Evolutionary conservation across 2,113 vertebrate species (phyloP), one percentile per base, ranked within the genome.

Genomic region (Neopipo cinnamomea): DNA sequence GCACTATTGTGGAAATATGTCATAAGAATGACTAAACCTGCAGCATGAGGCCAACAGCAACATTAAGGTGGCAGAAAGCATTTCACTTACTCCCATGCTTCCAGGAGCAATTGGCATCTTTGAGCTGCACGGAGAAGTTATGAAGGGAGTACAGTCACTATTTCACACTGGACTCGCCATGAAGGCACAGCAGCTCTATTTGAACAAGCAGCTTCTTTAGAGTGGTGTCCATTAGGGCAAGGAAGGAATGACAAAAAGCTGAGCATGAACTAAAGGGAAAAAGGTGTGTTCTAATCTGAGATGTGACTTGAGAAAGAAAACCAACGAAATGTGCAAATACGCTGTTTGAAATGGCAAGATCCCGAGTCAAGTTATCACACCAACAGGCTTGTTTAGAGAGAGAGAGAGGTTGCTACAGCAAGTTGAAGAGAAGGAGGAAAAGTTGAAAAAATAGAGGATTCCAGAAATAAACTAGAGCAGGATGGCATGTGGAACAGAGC

Each of bases 1-100:
- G 89, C 79, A 93, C 86, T 56, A 86, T 46, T 88, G 91, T 94
- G 93, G 95, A 96, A 97, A 96, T 94, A 88, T 93, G 88, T 93
- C 92, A 92, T 95, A 95, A 94, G 92, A 75, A 75, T 95, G 93
- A 97, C 88, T 96, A 95, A 96, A 96, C 74, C 83, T 93, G 86
- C 73, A 94, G 88, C 76, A 55, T 9, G 44, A 89, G 44, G 91
- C 96, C 96, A 95, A 95, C 80, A 96, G 83, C 92, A 96, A 95
- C 85, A 97, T 39, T 84, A 94, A 96, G 96, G 93, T 96, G 92
- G 73, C 8, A 28, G 94, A 97, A 96, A 94, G 92, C 92, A 84
- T 92, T 90, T 93, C 33, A 17, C 23, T 95, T 91, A 74, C 72
- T 88, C 95, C 61, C 95, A 88, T 78, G 73, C 91, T 95, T 96